Evolutionary conservation across 2,797 vertebrate species (phyloP).

Genomic region (Brotogeris chrysoptera): DNA sequence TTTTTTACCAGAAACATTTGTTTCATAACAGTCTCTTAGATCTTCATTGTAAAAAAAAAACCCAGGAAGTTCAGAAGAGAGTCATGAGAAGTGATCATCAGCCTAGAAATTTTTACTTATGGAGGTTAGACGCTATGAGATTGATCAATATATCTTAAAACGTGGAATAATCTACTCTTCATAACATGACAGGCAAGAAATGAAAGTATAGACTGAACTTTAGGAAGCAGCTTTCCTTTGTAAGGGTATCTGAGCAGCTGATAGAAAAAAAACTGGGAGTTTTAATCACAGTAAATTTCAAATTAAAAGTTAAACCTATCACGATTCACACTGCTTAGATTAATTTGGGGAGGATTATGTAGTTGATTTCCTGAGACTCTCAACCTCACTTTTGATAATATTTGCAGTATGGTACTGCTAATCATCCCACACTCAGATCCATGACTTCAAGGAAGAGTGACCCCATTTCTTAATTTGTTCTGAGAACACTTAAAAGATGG

Average conservation of each 20-base stretch:
- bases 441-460: neutral
- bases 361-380: neutral
- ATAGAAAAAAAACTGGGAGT: neutral
- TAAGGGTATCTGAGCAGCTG: neutral
- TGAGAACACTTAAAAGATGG: neutral
- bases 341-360: neutral
- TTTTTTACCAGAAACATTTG: neutral
- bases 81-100: neutral
- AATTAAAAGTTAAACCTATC: neutral
- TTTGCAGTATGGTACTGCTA: neutral
- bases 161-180: neutral
- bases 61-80: neutral
- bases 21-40: neutral
- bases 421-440: neutral
- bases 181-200: neutral
- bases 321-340: neutral
- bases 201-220: neutral
- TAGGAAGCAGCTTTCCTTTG: neutral
- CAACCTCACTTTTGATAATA: neutral
- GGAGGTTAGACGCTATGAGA: neutral
- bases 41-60: neutral
- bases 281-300: neutral
- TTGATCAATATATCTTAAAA: neutral
- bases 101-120: neutral
- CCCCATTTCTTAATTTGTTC: neutral